A percentile compares a stretch with the other conserved stretches of the same genome.
phyloP scores from a whole-genome alignment of 2,797 vertebrate genomes.

The Heteromormyrus szaboi region DNA sequence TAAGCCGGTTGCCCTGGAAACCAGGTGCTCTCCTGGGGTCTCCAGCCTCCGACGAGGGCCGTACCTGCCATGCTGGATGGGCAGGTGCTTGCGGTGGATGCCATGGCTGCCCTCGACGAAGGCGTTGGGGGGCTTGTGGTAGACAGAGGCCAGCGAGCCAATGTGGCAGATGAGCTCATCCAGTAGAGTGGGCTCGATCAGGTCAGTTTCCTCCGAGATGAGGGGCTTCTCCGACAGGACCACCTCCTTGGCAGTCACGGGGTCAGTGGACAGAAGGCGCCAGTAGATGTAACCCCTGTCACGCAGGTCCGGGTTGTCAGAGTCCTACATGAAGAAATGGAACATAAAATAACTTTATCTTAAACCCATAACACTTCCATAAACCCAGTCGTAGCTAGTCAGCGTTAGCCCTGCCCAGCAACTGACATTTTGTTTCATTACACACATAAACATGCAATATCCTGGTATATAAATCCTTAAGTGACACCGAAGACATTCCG shows the following conservation, averaged over 20 bases:
- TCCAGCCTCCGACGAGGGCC: slow-evolving; percentile 18
- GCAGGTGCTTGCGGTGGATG: slow-evolving; percentile 91
- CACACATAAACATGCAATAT: background rate
- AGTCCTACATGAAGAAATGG: slow-evolving; percentile 68
- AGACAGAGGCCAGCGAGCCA: slow-evolving; percentile 88
- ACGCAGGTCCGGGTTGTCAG: slow-evolving; percentile 93
- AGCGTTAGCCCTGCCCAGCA: background rate
- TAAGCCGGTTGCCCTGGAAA: background rate
- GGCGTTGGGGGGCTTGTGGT: slow-evolving; percentile 95
- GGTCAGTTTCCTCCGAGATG: slow-evolving; percentile 93
- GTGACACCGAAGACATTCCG: background rate
- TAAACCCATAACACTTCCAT: background rate
- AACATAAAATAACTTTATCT: background rate
- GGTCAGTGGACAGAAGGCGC: slow-evolving; percentile 94
- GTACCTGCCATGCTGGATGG: slow-evolving; percentile 92
- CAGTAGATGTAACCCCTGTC: slow-evolving; percentile 97
- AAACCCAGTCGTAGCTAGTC: background rate
- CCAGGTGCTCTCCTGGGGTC: background rate
- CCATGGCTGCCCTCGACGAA: slow-evolving; percentile 97
- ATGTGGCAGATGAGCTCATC: slow-evolving; percentile 96
- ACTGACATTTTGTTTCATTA: background rate
- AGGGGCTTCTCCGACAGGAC: slow-evolving; percentile 92
- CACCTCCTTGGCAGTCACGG: slow-evolving; percentile 94
- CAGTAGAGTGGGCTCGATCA: slow-evolving; percentile 89
- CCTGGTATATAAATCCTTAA: background rate